These are phyloP conservation scores for Malachius bipustulatus DNA, from an alignment of 2,888 invertebrate genomes.

Conservation along the genomic window DNA sequence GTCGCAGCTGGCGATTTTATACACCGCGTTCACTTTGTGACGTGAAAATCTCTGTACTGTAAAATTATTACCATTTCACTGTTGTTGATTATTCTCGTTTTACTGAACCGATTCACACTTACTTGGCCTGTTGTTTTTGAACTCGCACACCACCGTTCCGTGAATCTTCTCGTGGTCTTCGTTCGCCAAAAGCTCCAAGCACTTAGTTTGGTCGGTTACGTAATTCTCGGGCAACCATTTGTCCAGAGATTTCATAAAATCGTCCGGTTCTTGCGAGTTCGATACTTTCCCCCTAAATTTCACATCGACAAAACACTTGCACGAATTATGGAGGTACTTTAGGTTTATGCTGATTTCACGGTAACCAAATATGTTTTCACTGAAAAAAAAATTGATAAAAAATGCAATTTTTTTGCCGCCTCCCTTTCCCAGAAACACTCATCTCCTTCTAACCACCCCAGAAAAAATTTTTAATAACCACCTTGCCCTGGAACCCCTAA, in stretches of 20 bases:
- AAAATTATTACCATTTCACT: too few species aligned
- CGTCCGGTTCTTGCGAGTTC: conserved; percentile 26
- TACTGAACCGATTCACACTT: too few species aligned
- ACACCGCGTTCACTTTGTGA: conserved; percentile 34
- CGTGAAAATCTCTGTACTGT: conserved; percentile 11
- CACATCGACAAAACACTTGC: conserved; percentile 63
- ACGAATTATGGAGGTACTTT: conserved; percentile 22
- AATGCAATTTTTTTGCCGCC: not conserved
- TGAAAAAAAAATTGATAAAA: conserved; percentile 18
- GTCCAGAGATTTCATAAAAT: conserved; percentile 24
- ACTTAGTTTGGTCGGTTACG: conserved; percentile 22
- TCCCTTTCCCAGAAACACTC: too few species aligned
- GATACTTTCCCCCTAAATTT: conserved; percentile 49
- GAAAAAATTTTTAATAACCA: too few species aligned
- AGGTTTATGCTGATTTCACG: conserved; percentile 52
- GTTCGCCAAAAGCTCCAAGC: conserved; percentile 20
- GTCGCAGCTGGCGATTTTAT: conserved; percentile 73
- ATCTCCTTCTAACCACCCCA: too few species aligned
- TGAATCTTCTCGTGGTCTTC: conserved; percentile 26
- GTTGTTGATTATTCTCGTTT: too few species aligned
- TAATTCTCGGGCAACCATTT: conserved; percentile 31
- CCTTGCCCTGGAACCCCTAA: too few species aligned
- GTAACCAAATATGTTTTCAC: conserved; percentile 90
- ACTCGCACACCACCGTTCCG: conserved; percentile 26
- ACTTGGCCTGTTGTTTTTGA: conserved; percentile 15